Conservation (phyloP, 2,888 invertebrate species). For the Chymomyza procnemis region DNA sequence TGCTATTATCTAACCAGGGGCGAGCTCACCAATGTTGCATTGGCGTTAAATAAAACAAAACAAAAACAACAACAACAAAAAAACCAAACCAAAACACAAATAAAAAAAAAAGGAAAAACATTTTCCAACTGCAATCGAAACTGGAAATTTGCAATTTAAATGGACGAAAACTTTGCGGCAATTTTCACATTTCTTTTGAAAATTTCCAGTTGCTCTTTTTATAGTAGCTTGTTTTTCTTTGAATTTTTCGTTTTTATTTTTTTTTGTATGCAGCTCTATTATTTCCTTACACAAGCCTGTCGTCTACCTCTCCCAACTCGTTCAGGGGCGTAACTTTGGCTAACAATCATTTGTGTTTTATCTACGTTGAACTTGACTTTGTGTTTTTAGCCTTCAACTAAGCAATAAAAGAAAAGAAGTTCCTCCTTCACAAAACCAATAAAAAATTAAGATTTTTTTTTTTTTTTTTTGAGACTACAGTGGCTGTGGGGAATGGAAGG, state of each 20-base stretch:
- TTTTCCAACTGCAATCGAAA: slow-evolving; percentile 60
- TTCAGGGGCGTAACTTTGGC: not conserved
- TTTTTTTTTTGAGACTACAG: too few species aligned
- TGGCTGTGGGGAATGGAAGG: too few species aligned
- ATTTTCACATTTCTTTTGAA: slow-evolving; percentile 61
- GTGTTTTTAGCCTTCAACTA: slow-evolving; percentile 27
- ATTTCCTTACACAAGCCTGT: not conserved
- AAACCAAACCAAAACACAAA: not conserved
- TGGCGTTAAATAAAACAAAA: not conserved
- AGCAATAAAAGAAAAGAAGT: slow-evolving; percentile 20
- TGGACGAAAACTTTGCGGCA: slow-evolving; percentile 59
- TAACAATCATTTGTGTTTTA: not conserved
- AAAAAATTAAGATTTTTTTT: slow-evolving; percentile 28
- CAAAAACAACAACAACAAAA: too few species aligned
- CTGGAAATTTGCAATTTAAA: slow-evolving; percentile 69
- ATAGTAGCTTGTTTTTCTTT: not conserved
- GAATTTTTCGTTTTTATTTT: too few species aligned
- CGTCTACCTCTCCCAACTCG: not conserved
- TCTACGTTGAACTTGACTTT: slow-evolving; percentile 55
- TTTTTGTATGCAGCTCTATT: not conserved
- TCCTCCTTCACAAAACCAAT: slow-evolving; percentile 19
- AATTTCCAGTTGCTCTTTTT: slow-evolving; percentile 2
- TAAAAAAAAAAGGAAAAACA: slow-evolving; percentile 27
- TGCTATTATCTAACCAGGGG: slow-evolving; percentile 51
- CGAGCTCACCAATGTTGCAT: slow-evolving; percentile 21